Evolutionary conservation across 2,113 vertebrate species (phyloP), one percentile per base, ranked within the genome.

Genomic region (Cephalopholis sonnerati): DNA sequence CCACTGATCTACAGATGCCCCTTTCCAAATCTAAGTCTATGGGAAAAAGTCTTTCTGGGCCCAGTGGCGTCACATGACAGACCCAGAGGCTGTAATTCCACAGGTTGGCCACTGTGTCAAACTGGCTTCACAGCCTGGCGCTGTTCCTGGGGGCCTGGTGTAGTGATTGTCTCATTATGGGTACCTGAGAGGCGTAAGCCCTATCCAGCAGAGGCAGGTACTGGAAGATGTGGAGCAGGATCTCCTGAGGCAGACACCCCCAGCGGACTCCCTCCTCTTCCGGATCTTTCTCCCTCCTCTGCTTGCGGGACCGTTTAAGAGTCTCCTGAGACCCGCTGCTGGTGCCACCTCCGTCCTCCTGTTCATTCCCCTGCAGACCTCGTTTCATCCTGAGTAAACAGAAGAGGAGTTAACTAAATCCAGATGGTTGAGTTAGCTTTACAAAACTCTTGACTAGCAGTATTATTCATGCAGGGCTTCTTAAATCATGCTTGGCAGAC

Each of bases 171-270:
- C 50, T 61, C 8, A 41, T 64, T 27, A 64, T 2, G 4, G 46
- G 53, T 90, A 94, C 93, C 95, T 98, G 97, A 0, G 97, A 98
- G 3, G 98, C 97, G 36, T 96, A 97, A 53, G 97, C 97, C 54
- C 97, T 94, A 84, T 98, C 97, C 87, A 99, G 95, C 44, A 99
- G 96, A 62, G 98, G 97, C 86, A 99, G 91, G 89, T 97, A 97
- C 94, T 98, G 97, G 77, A 99, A 98, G 55, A 99, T 91, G 62
- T 98, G 97, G 36, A 99, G 96, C 85, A 99, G 93, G 48, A 99
- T 95, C 87, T 99, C 98, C 85, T 97, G 97, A 20, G 98, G 96
- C 25, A 99, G 93, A 90, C 95, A 94, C 0, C 96, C 96, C 97
- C 98, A 99, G 63, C 93, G 22, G 76, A 27, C 57, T 62, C 69